Evolutionary conservation across 2,797 vertebrate genomes (phyloP), one percentile per base, ranked within the genome.

Genomic region (Phaenicophaeus curvirostris): DNA sequence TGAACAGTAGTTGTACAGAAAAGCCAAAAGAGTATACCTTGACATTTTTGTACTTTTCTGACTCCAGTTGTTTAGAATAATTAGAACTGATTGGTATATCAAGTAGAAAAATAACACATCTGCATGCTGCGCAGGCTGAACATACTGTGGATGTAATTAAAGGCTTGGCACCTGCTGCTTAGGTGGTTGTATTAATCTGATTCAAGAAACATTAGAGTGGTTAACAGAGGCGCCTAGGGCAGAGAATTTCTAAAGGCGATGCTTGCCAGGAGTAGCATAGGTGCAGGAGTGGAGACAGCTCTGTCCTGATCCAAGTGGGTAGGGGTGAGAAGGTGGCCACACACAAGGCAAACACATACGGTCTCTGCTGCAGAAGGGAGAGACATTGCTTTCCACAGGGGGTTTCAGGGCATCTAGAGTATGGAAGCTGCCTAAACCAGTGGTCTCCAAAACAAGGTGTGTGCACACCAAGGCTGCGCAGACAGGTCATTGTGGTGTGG

Each of bases 41-140:
- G 24, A 83, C 11, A 24, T 48, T 68, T 95, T 73, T 55, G 8
- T 30, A 37, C 27, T 63, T 5, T 59, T 90, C 65, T 73, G 24
- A 37, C 20, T 71, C 55, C 58, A 85, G 3, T 41, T 37, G 12
- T 71, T 77, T 51, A 59, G 37, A 80, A 83, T 68, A 92, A 85
- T 77, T 83, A 58, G 78, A 65, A 79, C 33, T 24, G 73, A 72
- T 78, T 58, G 48, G 57, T 74, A 46, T 82, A 90, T 58, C 0
- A 1, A 93, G 42, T n/a, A 87, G 46, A 82, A 90, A 93, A 91
- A 89, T 44, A 93, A 39, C 69, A 66, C 62, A 89, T 84, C 71
- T 85, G 51, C 69, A 42, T 30, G 21, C 41, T 83, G 57, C 16
- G 3, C 57, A 48, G 54, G 54, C 37, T 84, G 88, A 94, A 51